Conservation (phyloP, 2,888 invertebrate species). For the Drosophila anomelani region DNA sequence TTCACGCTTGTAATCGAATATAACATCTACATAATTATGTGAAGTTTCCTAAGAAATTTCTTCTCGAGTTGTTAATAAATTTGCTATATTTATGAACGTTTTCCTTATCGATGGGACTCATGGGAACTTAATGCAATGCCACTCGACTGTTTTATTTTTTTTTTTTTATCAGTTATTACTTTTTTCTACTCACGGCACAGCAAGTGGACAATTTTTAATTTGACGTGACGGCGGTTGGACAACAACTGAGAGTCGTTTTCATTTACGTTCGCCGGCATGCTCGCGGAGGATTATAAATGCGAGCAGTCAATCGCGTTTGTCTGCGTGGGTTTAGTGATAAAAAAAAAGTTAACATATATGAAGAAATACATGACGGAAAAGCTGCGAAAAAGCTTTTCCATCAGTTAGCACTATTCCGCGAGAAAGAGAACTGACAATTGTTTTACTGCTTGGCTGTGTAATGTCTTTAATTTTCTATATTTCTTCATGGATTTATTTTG, state of each 20-base stretch:
- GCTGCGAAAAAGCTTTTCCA: constrained; percentile 37
- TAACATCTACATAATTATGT: constrained; percentile 9
- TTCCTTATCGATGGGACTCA: constrained; percentile 16
- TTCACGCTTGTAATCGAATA: neutral
- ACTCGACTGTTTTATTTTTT: neutral
- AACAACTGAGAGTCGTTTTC: constrained; percentile 59
- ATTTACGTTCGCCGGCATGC: constrained; percentile 50
- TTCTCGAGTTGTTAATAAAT: neutral
- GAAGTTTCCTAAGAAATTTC: neutral
- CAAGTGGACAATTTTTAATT: constrained; percentile 36
- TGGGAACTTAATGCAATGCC: constrained; percentile 7
- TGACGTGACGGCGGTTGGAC: constrained; percentile 62
- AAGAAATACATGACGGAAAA: constrained; percentile 26
- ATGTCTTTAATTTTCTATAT: neutral
- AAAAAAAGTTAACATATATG: constrained; percentile 37
- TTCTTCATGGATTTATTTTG: neutral
- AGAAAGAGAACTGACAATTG: constrained; percentile 12
- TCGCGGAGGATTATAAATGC: constrained; percentile 48
- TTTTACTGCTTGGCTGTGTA: neutral
- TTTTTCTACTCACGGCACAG: constrained; percentile 55
- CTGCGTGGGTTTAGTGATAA: constrained; percentile 42
- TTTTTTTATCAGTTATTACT: constrained; percentile 13
- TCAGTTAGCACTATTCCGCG: constrained; percentile 28
- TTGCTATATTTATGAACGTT: neutral
- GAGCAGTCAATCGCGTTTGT: constrained; percentile 11